Base-by-base conservation (phyloP, 2,113 vertebrate genomes). In the Oryzias celebensis region DNA sequence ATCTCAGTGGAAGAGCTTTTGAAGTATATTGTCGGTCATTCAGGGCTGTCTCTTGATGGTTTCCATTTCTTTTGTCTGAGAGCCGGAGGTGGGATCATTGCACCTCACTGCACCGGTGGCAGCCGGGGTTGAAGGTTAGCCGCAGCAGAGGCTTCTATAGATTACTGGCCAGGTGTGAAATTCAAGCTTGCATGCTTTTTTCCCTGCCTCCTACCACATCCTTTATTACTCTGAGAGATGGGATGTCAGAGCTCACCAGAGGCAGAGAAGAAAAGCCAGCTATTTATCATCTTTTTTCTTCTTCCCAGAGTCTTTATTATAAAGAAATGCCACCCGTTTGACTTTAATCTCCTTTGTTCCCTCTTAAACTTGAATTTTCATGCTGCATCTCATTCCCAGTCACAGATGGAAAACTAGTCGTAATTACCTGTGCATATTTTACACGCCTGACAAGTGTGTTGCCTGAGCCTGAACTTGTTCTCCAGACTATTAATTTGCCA, bases 91-190 rank as follows among this genome's bases (percentile, higher is more conserved):
- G 85, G 86, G 85, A 81, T 89, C 88, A 88, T 89, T 74, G 80
- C 88, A 88, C 87, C 84, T 90, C 89, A 85, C 77, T 88, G 85
- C 87, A 87, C 88, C 81, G 74, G 74, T 89, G 86, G 83, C 81
- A 85, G 81, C 76, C 44, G 84, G 76, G 88, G 88, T 89, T 87
- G 87, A 89, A 88, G 87, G 85, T 87, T 80, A 83, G 80, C 75
- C 59, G 69, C 81, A 65, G 84, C 72, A 70, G 65, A 82, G 76
- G 85, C 80, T 71, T 75, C 79, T 88, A 80, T 81, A 85, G 87
- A 87, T 91, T 89, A 89, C 84, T 82, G 76, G 75, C 84, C 81
- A 89, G 88, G 88, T 90, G 88, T 91, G 89, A 91, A 90, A 91
- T 91, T 88, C 82, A 82, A 89, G 73, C 82, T 82, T 72, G 82